phyloP scores from a whole-genome alignment of 2,113 vertebrate species.

The Prochilodus magdalenae region DNA sequence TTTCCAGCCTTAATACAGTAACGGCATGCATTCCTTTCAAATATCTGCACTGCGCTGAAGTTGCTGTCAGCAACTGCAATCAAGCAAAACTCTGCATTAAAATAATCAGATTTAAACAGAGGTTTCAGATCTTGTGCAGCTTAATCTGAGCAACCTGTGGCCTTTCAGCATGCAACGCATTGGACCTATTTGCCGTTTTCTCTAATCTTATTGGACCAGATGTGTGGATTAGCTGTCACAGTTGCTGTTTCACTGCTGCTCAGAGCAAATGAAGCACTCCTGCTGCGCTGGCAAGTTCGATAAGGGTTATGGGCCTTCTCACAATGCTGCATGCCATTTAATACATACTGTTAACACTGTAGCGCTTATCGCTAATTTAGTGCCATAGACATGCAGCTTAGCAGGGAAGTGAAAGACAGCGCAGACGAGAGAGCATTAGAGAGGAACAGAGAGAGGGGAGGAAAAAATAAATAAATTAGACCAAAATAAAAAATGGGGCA shows the following conservation, averaged over 20 bases:
- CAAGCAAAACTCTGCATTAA: background rate
- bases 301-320: constrained; percentile 8
- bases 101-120: background rate
- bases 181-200: constrained; percentile 41
- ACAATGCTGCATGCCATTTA: constrained; percentile 27
- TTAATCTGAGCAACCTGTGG: constrained; percentile 34
- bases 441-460: too few species aligned
- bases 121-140: background rate
- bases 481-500: background rate
- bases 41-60: background rate
- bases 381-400: constrained; percentile 38
- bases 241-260: constrained; percentile 15
- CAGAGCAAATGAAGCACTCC: constrained; percentile 10
- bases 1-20: constrained; percentile 19
- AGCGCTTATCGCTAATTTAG: constrained; percentile 25
- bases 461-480: constrained; percentile 11
- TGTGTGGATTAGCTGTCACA: constrained; percentile 58
- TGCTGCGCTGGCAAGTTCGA: constrained; percentile 12
- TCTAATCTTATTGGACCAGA: constrained; percentile 52
- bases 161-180: constrained; percentile 61
- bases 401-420: background rate
- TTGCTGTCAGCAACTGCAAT: background rate
- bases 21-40: constrained; percentile 23
- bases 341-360: constrained; percentile 36
- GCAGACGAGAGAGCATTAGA: background rate